These are phyloP conservation scores for Argentina silus DNA, from an alignment of 2,797 vertebrate species.

Conservation along the genomic window DNA sequence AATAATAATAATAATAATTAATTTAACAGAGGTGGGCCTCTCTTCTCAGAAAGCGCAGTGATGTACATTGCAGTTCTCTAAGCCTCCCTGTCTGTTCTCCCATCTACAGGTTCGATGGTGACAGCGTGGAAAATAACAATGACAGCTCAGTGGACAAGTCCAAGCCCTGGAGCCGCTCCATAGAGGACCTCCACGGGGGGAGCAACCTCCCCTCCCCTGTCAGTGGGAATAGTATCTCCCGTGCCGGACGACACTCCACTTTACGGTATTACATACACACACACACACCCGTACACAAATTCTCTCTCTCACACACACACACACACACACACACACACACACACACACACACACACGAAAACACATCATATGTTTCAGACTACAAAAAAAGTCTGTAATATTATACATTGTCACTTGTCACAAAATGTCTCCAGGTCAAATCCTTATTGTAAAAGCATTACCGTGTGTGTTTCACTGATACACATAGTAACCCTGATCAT, in stretches of 20 bases:
- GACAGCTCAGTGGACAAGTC: conserved; percentile 87
- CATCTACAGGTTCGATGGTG: conserved; percentile 89
- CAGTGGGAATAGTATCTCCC: conserved; percentile 83
- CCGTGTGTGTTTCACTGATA: background rate
- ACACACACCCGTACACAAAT: background rate
- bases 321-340: background rate
- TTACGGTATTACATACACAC: conserved; percentile 68
- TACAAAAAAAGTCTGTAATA: no score
- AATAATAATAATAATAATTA: no score
- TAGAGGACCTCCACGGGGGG: conserved; percentile 92
- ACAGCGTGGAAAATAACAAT: conserved; percentile 87
- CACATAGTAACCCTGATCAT: background rate
- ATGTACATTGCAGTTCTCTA: background rate
- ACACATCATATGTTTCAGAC: background rate
- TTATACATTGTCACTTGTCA: no score
- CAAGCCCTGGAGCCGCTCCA: conserved; percentile 92
- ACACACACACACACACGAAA: background rate
- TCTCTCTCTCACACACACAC: no score
- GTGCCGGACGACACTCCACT: conserved; percentile 86
- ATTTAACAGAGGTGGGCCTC: background rate
- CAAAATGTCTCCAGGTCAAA: no score
- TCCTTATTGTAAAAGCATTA: background rate
- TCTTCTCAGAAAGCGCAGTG: background rate
- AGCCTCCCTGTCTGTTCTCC: background rate
- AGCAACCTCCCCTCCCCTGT: conserved; percentile 85